Evolutionary conservation across 1,140 invertebrate species (phyloP), one percentile per base, ranked within the genome.

Genomic region (Zaprionus lachaisei): DNA sequence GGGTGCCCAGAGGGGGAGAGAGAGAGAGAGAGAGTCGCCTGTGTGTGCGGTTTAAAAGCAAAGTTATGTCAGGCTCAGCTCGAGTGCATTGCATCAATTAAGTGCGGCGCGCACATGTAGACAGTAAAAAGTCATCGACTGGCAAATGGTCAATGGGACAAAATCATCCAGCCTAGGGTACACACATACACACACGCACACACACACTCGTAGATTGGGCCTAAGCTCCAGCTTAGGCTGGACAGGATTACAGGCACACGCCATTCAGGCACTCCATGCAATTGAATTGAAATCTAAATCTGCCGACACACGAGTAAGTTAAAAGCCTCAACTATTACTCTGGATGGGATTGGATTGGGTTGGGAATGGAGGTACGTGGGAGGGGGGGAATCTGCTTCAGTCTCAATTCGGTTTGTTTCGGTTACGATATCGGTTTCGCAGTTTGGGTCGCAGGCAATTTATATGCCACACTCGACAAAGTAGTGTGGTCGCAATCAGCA

Each of bases 61-160:
- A 78, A 78, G 76, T 78, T 78, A 78, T 78, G 76, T 78, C 65
- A 64, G 71, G 71, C 76, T 78, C 64, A 78, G 63, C 58, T 78
- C 72, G 64, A 78, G 68, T 78, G 65, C 76, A 74, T 78, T 63
- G 76, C 76, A 78, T 78, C 76, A 78, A 78, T 78, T 78, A 78
- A 65, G 71, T 78, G 75, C 60, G 72, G 58, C 55, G 65, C 72
- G 57, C 57, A 68, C 71, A 73, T 73, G 71, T 73, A 28, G 71
- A 73, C 58, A 78, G 76, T 77, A 73, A 73, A 77, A 77, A 77
- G 75, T 77, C 75, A 77, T 72, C 70, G 70, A 67, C 65, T 74
- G 58, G 66, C 72, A 63, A 74, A 74, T 74, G 66, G 72, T 74
- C 72, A 69, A 73, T 34, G 55, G 62, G 55, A 37, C 62, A 58